Base-by-base conservation (phyloP, 2,888 invertebrate species). In the Napeogenes inachia region DNA sequence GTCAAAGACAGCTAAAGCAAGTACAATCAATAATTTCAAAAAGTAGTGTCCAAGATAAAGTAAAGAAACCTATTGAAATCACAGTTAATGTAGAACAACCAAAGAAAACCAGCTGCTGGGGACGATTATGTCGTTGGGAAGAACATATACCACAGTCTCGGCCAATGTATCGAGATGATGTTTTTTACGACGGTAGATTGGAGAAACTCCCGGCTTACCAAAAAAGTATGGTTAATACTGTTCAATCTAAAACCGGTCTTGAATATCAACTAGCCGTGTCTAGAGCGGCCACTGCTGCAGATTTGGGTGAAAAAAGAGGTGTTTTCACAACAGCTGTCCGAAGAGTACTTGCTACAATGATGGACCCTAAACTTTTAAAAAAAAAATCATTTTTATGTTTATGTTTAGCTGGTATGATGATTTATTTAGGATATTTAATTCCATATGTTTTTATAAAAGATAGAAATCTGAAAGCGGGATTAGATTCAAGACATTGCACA, bases 261-360 rank as follows among this genome's bases (percentile, higher is more conserved):
- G 89, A 90, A 73, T 90, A 90, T 74, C 88, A 87, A 67, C 70
- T 90, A 70, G 88, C 89, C 33, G 89, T 90, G 47, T 84, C 89
- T 33, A 79, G 89, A 62, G 85, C 88, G 13, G 84, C 82, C n/a
- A 81, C 87, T 13, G 72, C 82, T 21, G 75, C 71, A 3, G 89
- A 90, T 72, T 76, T 90, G 64, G 68, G 71, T 53, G 89, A 90
- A 72, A 75, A 66, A 47, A 75, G 77, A 66, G 89, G 88, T 45
- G 73, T 89, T 13, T 89, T 81, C 63, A 87, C 88, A 10, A 86
- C 82, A 54, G 86, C 89, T 33, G 80, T 75, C 13, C 79, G 89
- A 75, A 80, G 89, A 71, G 79, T 88, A 64, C 73, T 90, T 45
- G 88, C 85, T 30, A 88, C 89, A 6, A 90, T 90, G 89, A 77